Evolutionary conservation across 2,113 vertebrate species (phyloP).

Genomic region (Elaphurus davidianus): DNA sequence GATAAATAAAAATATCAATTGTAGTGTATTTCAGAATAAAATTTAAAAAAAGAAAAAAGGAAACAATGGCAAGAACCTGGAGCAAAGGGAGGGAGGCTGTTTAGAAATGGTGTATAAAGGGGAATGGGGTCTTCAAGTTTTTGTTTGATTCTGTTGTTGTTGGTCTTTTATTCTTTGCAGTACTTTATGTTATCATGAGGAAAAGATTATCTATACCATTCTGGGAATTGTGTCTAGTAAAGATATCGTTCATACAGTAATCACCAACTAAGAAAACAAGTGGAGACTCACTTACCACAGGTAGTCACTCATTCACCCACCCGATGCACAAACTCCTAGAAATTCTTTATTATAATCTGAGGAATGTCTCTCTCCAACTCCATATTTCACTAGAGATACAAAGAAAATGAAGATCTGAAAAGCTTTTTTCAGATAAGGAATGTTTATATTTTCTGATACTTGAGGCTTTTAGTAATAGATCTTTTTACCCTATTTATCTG

Average conservation of each 20-base stretch:
- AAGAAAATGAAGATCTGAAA: not conserved
- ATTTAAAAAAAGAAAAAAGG: not conserved
- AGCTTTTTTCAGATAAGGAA: not conserved
- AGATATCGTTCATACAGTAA: not conserved
- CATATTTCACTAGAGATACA: not conserved
- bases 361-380: not conserved
- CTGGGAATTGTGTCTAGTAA: not conserved
- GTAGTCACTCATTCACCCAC: not conserved
- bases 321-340: not conserved
- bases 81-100: not conserved
- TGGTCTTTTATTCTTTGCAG: not conserved
- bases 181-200: not conserved
- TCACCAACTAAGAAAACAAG: not conserved
- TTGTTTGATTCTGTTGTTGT: not conserved
- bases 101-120: not conserved
- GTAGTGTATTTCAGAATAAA: not conserved
- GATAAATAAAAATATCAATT: not conserved
- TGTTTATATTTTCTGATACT: not conserved
- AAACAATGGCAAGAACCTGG: not conserved
- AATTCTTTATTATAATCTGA: not conserved
- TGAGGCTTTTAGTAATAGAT: not conserved
- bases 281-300: not conserved
- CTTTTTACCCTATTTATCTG: not conserved
- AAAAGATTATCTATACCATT: not conserved
- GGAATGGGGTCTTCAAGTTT: not conserved